Conservation (phyloP, 2,888 invertebrate genomes). For the Sesia bembeciformis region DNA sequence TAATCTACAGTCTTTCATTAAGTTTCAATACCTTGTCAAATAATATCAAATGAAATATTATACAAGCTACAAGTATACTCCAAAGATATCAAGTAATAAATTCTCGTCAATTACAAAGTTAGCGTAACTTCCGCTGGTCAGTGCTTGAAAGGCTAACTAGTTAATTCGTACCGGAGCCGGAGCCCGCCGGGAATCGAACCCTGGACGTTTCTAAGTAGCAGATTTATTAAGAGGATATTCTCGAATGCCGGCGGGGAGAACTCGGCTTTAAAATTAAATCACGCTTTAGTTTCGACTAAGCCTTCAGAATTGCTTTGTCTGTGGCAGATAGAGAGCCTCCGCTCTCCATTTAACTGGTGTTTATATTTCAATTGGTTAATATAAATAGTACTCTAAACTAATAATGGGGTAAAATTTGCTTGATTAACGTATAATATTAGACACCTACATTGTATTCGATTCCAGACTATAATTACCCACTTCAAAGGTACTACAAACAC, state of each 20-base stretch:
- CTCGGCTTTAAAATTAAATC: slow-evolving; percentile 63
- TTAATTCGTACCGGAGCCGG: slow-evolving; percentile 47
- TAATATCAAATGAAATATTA: not conserved
- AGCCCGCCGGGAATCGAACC: slow-evolving; percentile 60
- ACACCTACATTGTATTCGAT: too few species aligned
- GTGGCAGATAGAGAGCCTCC: slow-evolving; percentile 29
- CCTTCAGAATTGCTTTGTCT: slow-evolving; percentile 43
- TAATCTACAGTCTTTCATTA: too few species aligned
- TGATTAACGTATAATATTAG: too few species aligned
- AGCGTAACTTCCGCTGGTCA: slow-evolving; percentile 45
- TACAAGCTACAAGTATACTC: not conserved
- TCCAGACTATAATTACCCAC: too few species aligned
- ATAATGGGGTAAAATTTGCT: too few species aligned
- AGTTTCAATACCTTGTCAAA: too few species aligned
- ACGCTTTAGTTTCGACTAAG: slow-evolving; percentile 55
- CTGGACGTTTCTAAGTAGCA: slow-evolving; percentile 52
- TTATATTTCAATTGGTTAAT: too few species aligned
- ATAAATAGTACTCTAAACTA: too few species aligned
- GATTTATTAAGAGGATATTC: slow-evolving; percentile 68
- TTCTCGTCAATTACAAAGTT: slow-evolving; percentile 42
- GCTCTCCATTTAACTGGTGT: slow-evolving; percentile 3
- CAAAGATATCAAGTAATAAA: slow-evolving; percentile 21
- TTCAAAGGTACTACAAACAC: too few species aligned
- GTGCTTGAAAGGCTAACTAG: slow-evolving; percentile 43
- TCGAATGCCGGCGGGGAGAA: slow-evolving; percentile 33